Evolutionary conservation across 2,797 vertebrate species (phyloP), one percentile per base, ranked within the genome.

Genomic region (Buceros bicornis): DNA sequence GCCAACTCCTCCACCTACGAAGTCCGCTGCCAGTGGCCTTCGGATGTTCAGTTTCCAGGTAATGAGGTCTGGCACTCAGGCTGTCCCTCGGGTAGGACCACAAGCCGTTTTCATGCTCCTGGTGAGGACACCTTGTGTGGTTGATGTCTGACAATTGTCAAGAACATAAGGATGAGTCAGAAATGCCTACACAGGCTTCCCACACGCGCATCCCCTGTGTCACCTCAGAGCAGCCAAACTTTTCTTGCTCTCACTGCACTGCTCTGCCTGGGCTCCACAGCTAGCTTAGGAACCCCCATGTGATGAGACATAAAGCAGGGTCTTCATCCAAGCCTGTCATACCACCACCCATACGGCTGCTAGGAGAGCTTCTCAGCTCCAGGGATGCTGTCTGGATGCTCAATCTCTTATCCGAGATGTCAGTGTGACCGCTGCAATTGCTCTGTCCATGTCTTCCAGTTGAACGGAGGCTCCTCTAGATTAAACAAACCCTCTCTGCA

Each of bases 1-100:
- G 24, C 35, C 0, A 2, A 24, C 17, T 57, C 48, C 31, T 80
- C 58, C 69, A 85, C 42, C 57, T 47, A 40, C 0, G 0, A 72
- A 51, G 71, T 74, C 72, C 81, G n/a, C 45, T 74, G 61, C 51
- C 71, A 76, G 42, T 85, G 76, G 37, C 76, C 58, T 86, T 76
- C 84, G 69, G 54, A 60, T 47, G 47, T 40, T 82, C 35, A 22
- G 6, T 78, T 74, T 71, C 61, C 65, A 90, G 70, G 70, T 61
- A 31, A 71, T 35, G 67, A 92, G 35, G 35, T 31, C 37, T 89
- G 50, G 14, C 2, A 0, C 42, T 48, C 56, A 40, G 57, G 47
- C 16, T 89, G 47, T 62, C 43, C 47, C 65, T 69, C 64, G 43
- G 31, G 53, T 20, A 60, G 56, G 20, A 37, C 60, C 73, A 79